Conservation (phyloP, 2,797 vertebrate species). For the Margarornis squamiger region DNA sequence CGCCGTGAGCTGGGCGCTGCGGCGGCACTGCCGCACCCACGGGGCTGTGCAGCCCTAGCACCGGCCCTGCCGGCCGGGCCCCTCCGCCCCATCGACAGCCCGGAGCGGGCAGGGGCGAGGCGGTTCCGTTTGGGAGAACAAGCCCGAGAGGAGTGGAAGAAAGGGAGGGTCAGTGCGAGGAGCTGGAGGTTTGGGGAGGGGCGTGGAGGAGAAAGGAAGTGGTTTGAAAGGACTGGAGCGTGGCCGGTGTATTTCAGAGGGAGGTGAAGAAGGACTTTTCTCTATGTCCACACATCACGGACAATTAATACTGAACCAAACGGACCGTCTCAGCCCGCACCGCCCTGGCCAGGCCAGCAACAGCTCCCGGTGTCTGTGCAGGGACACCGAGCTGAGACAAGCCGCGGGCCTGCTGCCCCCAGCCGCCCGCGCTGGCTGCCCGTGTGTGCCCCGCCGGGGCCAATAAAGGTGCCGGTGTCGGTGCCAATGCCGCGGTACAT, state of each 20-base stretch:
- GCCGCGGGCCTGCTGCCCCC: too few relatives aligned
- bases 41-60: neutral
- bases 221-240: neutral
- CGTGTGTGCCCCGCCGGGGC: too few relatives aligned
- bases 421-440: too few relatives aligned
- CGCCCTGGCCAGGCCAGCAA: accelerated
- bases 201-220: accelerated
- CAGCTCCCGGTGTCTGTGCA: neutral
- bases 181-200: neutral
- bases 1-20: neutral
- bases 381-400: neutral
- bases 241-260: neutral
- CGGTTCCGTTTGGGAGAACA: neutral
- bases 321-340: accelerated
- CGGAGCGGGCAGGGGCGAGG: too few relatives aligned
- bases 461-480: too few relatives aligned
- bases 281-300: neutral
- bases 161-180: too few relatives aligned
- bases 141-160: neutral
- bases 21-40: constrained; percentile 15
- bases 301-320: neutral
- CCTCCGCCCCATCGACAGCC: neutral
- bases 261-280: neutral
- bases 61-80: neutral
- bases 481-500: too few relatives aligned